Conservation (phyloP, 2,113 vertebrate genomes). For the Neogobius melanostomus region DNA sequence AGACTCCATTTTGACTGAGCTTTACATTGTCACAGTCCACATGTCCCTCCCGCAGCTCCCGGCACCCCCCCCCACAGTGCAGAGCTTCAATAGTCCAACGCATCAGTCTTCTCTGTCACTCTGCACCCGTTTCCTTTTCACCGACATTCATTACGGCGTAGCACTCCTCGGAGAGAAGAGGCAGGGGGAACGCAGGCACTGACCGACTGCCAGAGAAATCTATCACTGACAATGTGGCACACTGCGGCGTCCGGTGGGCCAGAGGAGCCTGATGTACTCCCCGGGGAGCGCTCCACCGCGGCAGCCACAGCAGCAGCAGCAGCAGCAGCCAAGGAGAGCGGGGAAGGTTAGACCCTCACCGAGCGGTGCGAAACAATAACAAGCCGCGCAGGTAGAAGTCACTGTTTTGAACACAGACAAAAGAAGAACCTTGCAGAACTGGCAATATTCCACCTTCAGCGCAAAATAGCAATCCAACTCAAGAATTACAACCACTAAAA, state of each 20-base stretch:
- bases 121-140: constrained; percentile 46
- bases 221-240: constrained; percentile 63
- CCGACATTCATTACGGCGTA: constrained; percentile 54
- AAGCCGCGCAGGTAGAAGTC: neutral
- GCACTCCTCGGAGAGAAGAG: constrained; percentile 51
- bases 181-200: constrained; percentile 42
- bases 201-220: constrained; percentile 60
- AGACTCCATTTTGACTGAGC: constrained; percentile 42
- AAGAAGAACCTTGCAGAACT: neutral
- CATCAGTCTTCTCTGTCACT: constrained; percentile 55
- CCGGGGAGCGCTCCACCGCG: constrained; percentile 38
- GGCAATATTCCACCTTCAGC: neutral
- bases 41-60: constrained; percentile 35
- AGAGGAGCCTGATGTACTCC: constrained; percentile 45
- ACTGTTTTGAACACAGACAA: neutral
- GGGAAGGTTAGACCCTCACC: constrained; percentile 9
- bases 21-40: constrained; percentile 55
- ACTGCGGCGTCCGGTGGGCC: constrained; percentile 35
- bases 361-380: constrained; percentile 1
- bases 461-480: too few relatives aligned
- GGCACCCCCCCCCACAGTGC: constrained; percentile 48
- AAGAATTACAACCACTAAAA: too few relatives aligned
- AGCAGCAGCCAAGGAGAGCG: constrained; percentile 31
- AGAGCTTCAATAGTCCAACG: constrained; percentile 58
- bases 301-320: neutral